phyloP scores from a whole-genome alignment of 2,888 invertebrate genomes.

The Geotrupes spiniger region DNA sequence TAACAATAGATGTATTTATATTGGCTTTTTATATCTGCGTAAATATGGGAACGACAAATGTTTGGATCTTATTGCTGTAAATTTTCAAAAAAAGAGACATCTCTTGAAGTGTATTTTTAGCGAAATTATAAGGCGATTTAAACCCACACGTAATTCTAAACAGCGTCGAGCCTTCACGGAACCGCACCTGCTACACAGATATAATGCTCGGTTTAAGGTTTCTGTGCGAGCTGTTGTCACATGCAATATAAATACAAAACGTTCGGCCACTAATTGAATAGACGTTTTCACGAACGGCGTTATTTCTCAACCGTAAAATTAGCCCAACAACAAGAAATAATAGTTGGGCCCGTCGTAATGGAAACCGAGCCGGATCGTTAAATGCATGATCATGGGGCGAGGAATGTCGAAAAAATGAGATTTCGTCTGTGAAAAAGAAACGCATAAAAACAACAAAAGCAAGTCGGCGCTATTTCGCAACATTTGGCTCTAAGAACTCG shows the following conservation, averaged over 20 bases:
- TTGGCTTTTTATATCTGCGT: no score
- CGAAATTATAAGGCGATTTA: no score
- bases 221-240: slow-evolving; percentile 2
- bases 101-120: no score
- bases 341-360: not conserved
- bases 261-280: not conserved
- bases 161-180: not conserved
- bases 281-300: not conserved
- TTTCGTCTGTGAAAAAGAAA: slow-evolving; percentile 24
- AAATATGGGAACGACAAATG: no score
- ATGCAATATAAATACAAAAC: not conserved
- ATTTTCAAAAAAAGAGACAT: no score
- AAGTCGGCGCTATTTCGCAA: slow-evolving; percentile 29
- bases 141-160: no score
- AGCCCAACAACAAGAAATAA: slow-evolving; percentile 1
- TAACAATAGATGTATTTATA: no score
- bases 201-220: not conserved
- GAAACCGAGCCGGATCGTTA: no score
- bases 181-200: not conserved
- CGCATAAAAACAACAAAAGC: slow-evolving; percentile 26
- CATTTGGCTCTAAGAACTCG: slow-evolving; percentile 40
- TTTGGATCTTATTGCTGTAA: no score
- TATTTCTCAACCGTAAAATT: slow-evolving; percentile 5
- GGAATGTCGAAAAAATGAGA: slow-evolving; percentile 17
- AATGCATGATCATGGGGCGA: not conserved